These are phyloP conservation scores for Zaprionus obscuricornis DNA, from an alignment of 2,888 invertebrate genomes.

Conservation along the genomic window DNA sequence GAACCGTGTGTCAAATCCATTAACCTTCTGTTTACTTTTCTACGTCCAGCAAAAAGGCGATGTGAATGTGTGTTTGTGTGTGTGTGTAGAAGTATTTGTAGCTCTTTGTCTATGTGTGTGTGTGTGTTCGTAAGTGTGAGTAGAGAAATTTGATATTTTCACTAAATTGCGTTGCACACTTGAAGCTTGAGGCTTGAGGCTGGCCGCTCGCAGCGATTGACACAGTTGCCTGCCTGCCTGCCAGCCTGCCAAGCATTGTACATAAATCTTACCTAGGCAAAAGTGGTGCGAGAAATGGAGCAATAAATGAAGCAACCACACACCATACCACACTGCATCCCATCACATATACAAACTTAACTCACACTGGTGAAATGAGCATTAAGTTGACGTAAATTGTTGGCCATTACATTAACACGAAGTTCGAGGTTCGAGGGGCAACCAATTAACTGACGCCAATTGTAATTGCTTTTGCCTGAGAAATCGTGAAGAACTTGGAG, in stretches of 20 bases:
- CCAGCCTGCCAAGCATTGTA: conserved; percentile 12
- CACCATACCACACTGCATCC: conserved; percentile 6
- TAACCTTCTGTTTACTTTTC: conserved; percentile 82
- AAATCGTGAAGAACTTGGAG: conserved; percentile 3
- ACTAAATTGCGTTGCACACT: conserved; percentile 76
- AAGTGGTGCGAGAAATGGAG: conserved; percentile 60
- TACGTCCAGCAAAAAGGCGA: conserved; percentile 57
- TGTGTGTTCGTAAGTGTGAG: conserved; percentile 36
- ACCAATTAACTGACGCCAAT: conserved; percentile 58
- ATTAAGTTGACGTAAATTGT: conserved; percentile 82
- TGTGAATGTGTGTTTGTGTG: conserved; percentile 27
- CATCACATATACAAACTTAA: conserved; percentile 10
- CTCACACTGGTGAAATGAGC: conserved; percentile 52
- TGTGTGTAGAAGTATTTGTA: neutral
- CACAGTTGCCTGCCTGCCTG: conserved; percentile 35
- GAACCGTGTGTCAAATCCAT: conserved; percentile 81
- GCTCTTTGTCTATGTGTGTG: conserved; percentile 25
- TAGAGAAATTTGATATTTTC: conserved; percentile 80
- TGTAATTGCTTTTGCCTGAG: conserved; percentile 60
- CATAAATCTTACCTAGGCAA: conserved; percentile 72
- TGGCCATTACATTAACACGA: conserved; percentile 80
- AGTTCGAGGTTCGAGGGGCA: conserved; percentile 18
- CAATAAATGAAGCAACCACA: conserved; percentile 57
- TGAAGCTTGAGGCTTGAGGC: conserved; percentile 44
- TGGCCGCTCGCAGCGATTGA: conserved; percentile 48